These are phyloP conservation scores for Siphlonurus alternatus DNA, from an alignment of 2,888 invertebrate genomes.

Conservation along the genomic window DNA sequence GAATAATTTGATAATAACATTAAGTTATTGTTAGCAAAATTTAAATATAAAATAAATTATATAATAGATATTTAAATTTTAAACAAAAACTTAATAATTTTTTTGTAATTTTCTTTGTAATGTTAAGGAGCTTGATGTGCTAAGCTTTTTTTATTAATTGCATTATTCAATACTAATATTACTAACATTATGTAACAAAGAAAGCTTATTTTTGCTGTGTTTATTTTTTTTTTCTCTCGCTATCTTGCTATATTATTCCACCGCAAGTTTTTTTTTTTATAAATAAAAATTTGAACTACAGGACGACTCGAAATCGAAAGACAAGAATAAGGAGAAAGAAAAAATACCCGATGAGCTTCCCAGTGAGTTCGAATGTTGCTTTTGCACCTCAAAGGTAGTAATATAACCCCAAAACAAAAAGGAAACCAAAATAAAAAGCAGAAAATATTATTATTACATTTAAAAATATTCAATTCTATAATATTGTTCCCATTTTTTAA, in stretches of 20 bases:
- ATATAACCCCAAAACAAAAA: constrained; percentile 2
- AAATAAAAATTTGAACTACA: neutral
- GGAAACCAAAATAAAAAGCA: no score
- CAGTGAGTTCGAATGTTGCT: constrained; percentile 94
- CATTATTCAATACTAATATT: no score
- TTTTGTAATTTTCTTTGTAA: neutral
- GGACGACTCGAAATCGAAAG: constrained; percentile 43
- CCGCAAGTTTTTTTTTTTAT: neutral
- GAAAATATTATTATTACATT: neutral
- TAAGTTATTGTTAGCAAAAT: no score
- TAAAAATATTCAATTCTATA: neutral
- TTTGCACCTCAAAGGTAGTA: constrained; percentile 85
- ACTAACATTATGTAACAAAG: no score
- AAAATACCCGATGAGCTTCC: constrained; percentile 77
- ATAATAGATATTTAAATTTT: no score
- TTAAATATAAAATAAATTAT: no score
- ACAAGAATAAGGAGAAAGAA: constrained; percentile 23
- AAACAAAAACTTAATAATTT: neutral
- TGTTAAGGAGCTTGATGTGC: neutral
- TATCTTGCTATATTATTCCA: neutral
- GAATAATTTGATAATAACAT: no score
- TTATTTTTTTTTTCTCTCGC: neutral
- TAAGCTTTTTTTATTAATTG: neutral
- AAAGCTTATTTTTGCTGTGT: neutral
- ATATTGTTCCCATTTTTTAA: no score